Base-by-base conservation (phyloP, 1,140 invertebrate species). In the Adelges cooleyi region DNA sequence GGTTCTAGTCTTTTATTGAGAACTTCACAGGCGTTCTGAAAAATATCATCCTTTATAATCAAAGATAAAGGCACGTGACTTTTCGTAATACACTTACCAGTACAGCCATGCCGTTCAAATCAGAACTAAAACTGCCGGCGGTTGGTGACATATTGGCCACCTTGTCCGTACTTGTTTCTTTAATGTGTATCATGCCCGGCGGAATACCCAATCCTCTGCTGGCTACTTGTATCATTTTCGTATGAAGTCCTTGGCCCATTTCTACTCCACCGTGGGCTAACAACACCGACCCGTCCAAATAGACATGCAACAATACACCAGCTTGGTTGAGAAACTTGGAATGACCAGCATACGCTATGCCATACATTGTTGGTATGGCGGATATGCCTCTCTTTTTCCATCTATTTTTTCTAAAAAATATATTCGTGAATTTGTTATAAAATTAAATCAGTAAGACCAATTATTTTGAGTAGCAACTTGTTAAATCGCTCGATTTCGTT, bases 161-260 rank as follows among this genome's bases (percentile, higher is more conserved):
- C 77, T 93, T 95, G 72, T 95, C 90, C 0, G 92, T 95, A 10
- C 86, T 77, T 0, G 90, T 94, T 77, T 96, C 94, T 53, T 80
- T 81, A 22, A 94, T 91, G 72, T 93, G 85, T 70, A 98, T 92
- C 71, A 86, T 83, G 0, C 84, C 81, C 10, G 80, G 73, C 25
- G 89, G 80, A 18, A 95, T 83, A 36, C 80, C 82, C 2, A 98
- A 76, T 3, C 80, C 80, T 68, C 84, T 78, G 49, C 86, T 86
- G 0, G 87, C 86, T 29, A 90, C 83, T 81, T 95, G 91, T 66
- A 94, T 86, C 85, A 95, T 92, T 78, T 96, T 97, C 0, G 91
- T 97, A 71, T 96, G 89, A 0, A 97, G 75, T 2, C 94, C 95
- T 77, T 97, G 94, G 0, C 95, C 95, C 87, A 97, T 97, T 80